Conservation (phyloP, 2,113 vertebrate species). For the Aythya baeri region DNA sequence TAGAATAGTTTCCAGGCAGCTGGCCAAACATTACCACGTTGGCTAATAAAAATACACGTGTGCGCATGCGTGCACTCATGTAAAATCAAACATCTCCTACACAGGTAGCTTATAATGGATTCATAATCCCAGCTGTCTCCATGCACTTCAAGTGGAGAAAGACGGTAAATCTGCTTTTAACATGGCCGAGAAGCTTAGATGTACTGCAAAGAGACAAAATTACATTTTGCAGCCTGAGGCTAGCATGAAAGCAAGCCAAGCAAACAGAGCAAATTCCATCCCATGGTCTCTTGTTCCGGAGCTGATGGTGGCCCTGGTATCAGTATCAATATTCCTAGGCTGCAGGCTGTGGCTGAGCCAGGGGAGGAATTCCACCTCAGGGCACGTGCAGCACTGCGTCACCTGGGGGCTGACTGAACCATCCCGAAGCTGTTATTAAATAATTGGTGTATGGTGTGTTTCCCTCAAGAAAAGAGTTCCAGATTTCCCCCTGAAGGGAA, state of each 20-base stretch:
- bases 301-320: rapidly evolving
- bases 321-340: too few species aligned
- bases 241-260: background rate
- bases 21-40: conserved; percentile 46
- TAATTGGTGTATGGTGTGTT: rapidly evolving
- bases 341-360: background rate
- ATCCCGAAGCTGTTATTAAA: background rate
- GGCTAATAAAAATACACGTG: background rate
- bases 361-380: background rate
- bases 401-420: background rate
- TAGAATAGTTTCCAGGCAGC: conserved; percentile 67
- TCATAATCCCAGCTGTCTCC: background rate
- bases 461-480: background rate
- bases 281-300: background rate
- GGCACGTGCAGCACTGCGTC: background rate
- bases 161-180: background rate
- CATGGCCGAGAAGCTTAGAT: background rate
- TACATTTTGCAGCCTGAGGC: background rate
- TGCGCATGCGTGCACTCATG: rapidly evolving
- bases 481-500: background rate
- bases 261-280: background rate
- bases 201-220: background rate
- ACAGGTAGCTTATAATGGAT: background rate
- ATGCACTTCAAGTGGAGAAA: background rate
- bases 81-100: background rate